A percentile compares a stretch with the other conserved stretches of the same genome.
Conservation (phyloP, 2,113 vertebrate species). For the Oryzias melastigma region DNA sequence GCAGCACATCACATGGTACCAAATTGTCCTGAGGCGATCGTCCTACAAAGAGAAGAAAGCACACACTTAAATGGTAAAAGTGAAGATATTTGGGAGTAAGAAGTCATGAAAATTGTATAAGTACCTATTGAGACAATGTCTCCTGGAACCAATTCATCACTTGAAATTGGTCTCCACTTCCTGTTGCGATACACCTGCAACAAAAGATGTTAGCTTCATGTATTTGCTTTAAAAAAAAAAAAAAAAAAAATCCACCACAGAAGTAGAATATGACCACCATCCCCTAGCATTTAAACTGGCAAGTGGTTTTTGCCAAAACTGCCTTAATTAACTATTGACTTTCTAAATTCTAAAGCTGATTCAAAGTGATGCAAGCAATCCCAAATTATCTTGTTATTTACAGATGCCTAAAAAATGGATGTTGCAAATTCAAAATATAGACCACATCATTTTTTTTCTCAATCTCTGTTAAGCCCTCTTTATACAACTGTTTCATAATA, state of each 20-base stretch:
- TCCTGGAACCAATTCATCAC: conserved; percentile 90
- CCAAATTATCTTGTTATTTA: background rate
- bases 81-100: background rate
- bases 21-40: conserved; percentile 93
- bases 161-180: conserved; percentile 93
- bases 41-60: conserved; percentile 65
- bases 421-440: background rate
- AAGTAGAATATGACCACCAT: background rate
- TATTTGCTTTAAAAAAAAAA: conserved; percentile 8
- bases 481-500: background rate
- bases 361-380: background rate
- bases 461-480: background rate
- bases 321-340: background rate
- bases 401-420: background rate
- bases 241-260: background rate
- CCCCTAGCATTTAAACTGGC: background rate
- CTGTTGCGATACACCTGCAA: conserved; percentile 91
- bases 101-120: conserved; percentile 2
- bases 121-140: conserved; percentile 92
- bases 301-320: background rate
- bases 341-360: background rate
- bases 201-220: background rate
- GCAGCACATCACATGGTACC: conserved; percentile 91
- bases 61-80: background rate
- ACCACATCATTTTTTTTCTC: background rate